A percentile compares a stretch with the other conserved stretches of the same genome.
phyloP scores from a whole-genome alignment of 1,140 invertebrate genomes.

The Aphidius ervi region DNA sequence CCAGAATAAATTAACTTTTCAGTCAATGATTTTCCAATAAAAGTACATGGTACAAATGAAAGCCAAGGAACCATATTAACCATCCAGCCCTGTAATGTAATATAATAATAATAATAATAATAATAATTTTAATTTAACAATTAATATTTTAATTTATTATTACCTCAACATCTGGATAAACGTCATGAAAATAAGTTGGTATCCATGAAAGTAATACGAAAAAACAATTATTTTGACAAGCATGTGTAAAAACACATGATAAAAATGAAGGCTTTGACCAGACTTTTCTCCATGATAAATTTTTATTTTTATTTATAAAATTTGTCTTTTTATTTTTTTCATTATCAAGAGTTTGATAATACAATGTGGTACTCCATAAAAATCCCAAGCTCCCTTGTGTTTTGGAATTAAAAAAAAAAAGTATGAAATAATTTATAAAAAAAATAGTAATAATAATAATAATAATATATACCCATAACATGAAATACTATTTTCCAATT shows the following conservation, averaged over 20 bases:
- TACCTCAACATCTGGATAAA: slow-evolving; percentile 62
- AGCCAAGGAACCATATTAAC: slow-evolving; percentile 75
- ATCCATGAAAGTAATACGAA: slow-evolving; percentile 73
- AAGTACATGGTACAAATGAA: slow-evolving; percentile 62
- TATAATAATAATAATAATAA: slow-evolving; percentile 20
- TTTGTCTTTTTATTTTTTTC: slow-evolving; percentile 34
- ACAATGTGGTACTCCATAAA: slow-evolving; percentile 54
- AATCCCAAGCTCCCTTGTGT: slow-evolving; percentile 54
- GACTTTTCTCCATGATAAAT: slow-evolving; percentile 57
- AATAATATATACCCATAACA: slow-evolving; percentile 55
- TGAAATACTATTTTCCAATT: slow-evolving; percentile 68
- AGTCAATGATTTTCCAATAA: slow-evolving; percentile 64
- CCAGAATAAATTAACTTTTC: slow-evolving; percentile 57
- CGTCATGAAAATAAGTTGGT: slow-evolving; percentile 75
- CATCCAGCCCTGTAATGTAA: slow-evolving; percentile 57
- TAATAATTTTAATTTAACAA: slow-evolving; percentile 17
- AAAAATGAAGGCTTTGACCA: slow-evolving; percentile 60
- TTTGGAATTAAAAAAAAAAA: slow-evolving; percentile 11
- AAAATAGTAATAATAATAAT: neutral
- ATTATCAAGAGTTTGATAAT: slow-evolving; percentile 46
- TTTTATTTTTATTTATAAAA: slow-evolving; percentile 28
- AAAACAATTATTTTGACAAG: slow-evolving; percentile 73
- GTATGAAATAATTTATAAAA: slow-evolving; percentile 8
- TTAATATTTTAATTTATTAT: slow-evolving; percentile 12
- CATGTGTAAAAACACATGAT: slow-evolving; percentile 67